Base-by-base conservation (phyloP, 2,888 invertebrate species). In the Panorpa germanica region DNA sequence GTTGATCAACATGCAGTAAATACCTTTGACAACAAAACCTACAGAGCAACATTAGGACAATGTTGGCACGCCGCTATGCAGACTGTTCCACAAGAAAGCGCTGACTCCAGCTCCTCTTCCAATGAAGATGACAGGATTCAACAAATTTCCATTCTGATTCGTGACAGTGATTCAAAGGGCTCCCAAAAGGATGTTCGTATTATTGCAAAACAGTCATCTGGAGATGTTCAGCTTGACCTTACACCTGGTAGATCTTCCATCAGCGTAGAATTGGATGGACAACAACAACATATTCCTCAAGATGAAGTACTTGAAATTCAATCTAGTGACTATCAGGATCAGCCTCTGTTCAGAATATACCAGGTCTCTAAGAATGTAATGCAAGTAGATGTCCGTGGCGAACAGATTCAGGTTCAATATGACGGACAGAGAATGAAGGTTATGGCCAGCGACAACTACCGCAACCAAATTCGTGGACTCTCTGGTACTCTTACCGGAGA, bases 1-100 rank as follows among this genome's bases (percentile, higher is more conserved):
- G 47, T 77, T 23, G 74, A 75, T 38, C 53, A 59, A 17, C 57
- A 50, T 28, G 50, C 50, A 29, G 57, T 65, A 28, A 60, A 52
- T 38, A 75, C 76, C 2, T 76, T 76, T 50, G 73, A 75, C 51
- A 63, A 66, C 44, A 61, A 58, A 23, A 55, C 59, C 18, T 73
- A 66, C 46, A 55, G 63, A 8, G 55, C 68, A 39, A 48, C 57
- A 17, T 40, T 57, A 44, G 50, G 58, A 43, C 41, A 54, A 23
- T 60, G 62, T 18, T 74, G 73, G 71, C 66, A 74, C 40, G 65
- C 70, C 1, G 57, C 64, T 34, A 49, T 70, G 47, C 60, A 63
- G 20, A 59, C 66, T 36, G 53, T 54, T 17, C 44, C 42, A n/a
- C n/a, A n/a, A n/a, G n/a, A n/a, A n/a, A n/a, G n/a, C 24, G 39